Evolutionary conservation across 1,140 invertebrate species (phyloP).

Genomic region (Stegodyphus mimosarum): DNA sequence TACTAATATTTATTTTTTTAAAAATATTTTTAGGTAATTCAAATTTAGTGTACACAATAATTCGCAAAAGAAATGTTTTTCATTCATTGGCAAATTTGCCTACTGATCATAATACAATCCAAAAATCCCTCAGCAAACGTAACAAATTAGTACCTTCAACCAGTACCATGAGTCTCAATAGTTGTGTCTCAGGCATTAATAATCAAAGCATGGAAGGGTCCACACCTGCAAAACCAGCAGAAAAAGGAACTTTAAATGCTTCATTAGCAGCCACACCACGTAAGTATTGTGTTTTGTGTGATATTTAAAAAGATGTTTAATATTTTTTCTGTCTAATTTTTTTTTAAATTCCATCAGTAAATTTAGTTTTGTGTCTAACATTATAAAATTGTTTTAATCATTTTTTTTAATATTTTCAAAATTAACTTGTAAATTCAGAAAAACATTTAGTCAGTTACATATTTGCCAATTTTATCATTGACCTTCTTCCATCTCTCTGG

Average conservation of each 20-base stretch:
- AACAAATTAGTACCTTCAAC: slow-evolving; percentile 67
- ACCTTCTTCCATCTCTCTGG: too few species aligned
- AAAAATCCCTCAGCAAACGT: slow-evolving; percentile 81
- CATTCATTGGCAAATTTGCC: slow-evolving; percentile 96
- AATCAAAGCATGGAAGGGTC: slow-evolving; percentile 81
- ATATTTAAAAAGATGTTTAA: background rate
- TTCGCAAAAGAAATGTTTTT: slow-evolving; percentile 96
- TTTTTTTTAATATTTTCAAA: too few species aligned
- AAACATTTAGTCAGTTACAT: too few species aligned
- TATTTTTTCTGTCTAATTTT: slow-evolving; percentile 1
- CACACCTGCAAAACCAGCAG: slow-evolving; percentile 85
- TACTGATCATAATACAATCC: slow-evolving; percentile 89
- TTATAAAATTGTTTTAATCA: background rate
- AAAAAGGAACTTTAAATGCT: slow-evolving; percentile 89
- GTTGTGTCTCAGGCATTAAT: slow-evolving; percentile 59
- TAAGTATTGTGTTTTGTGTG: slow-evolving; percentile 64
- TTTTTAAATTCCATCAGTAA: background rate
- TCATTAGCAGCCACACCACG: slow-evolving; percentile 88
- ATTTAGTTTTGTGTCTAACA: background rate
- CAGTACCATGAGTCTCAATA: slow-evolving; percentile 52
- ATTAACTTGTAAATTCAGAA: too few species aligned
- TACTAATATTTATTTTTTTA: background rate
- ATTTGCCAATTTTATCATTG: too few species aligned
- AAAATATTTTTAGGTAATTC: slow-evolving; percentile 80
- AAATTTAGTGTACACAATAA: slow-evolving; percentile 98